Evolutionary conservation across 2,888 invertebrate species (phyloP), one percentile per base, ranked within the genome.

Genomic region (Cheilosia scutellata): DNA sequence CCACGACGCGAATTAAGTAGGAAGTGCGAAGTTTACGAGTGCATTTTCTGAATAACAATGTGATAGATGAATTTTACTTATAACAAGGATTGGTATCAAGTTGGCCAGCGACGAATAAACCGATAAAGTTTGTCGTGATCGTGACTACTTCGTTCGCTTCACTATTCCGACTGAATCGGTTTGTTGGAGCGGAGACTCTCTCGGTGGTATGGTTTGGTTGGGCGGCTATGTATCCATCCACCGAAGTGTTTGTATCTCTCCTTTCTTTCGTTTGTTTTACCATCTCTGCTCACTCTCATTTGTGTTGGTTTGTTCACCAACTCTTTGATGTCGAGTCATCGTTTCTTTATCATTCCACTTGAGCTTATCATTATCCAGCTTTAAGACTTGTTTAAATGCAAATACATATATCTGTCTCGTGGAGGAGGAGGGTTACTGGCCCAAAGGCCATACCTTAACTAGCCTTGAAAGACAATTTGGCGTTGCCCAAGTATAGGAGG

Each of bases 161-260:
- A 72, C 55, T 55, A 86, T 72, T 37, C 68, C 71, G 57, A 86
- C 86, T 86, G 51, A 86, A 77, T 68, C 68, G 72, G 66, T 68
- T 76, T 55, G 74, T 57, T 33, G 57, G 47, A 55, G 37, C 11
- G 37, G 11, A 33, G 57, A 58, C 57, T 65, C 57, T 65, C 44
- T 51, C 29, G 70, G 29, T 77, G 74, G 58, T 60, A 55, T 70
- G 58, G 65, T 62, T 72, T 68, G 62, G 55, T 58, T 70, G 70
- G 40, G 16, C 74, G 40, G 16, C 74, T 63, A 68, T 58, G 42
- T 68, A 75, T 68, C 13, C 7, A 65, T 33, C 40, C 31, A 60
- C 47, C 40, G 40, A n/a, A 57, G 71, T 70, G 58, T 51, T 72
- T 63, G 20, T 62, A 55, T 47, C 16, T 65, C 33, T 33, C 27